Percentiles rank a stretch among this genome's conserved stretches.
Conservation (phyloP, 2,113 vertebrate genomes). For the Phylloscopus trochilus region DNA sequence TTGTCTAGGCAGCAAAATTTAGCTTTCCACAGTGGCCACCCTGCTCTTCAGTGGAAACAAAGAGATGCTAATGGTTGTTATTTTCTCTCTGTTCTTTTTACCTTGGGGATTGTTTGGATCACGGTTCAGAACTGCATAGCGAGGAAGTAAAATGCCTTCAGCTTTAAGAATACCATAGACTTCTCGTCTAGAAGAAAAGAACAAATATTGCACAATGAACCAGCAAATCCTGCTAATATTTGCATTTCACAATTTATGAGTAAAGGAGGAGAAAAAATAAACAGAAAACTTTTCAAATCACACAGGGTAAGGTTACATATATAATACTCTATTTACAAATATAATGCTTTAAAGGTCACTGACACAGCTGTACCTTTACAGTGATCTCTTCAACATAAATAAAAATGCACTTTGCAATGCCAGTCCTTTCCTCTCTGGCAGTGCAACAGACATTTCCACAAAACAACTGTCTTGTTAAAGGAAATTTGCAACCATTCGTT, state of each 20-base stretch:
- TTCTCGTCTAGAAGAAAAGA: conserved; percentile 79
- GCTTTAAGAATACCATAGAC: conserved; percentile 87
- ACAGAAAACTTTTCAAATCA: neutral
- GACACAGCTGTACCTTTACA: neutral
- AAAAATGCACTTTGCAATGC: neutral
- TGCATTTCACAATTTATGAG: neutral
- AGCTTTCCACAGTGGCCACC: neutral
- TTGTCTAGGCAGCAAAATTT: neutral
- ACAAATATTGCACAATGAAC: neutral
- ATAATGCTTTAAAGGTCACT: neutral
- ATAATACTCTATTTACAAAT: neutral
- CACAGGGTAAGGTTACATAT: neutral
- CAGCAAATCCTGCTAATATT: neutral
- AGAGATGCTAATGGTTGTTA: neutral
- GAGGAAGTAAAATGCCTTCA: conserved; percentile 88
- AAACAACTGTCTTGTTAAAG: neutral
- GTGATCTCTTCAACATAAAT: neutral
- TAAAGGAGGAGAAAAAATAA: neutral
- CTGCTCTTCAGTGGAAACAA: neutral
- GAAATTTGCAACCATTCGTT: neutral
- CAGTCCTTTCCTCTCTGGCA: neutral
- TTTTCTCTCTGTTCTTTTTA: conserved; percentile 39
- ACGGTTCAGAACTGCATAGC: conserved; percentile 86
- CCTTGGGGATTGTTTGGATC: conserved; percentile 89
- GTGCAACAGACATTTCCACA: neutral